Percentiles rank a stretch among this genome's conserved stretches.
Conservation (phyloP, 30 jellyfish, hydroid and myxozoan genomes). For the Phacellophora camtschatica region DNA sequence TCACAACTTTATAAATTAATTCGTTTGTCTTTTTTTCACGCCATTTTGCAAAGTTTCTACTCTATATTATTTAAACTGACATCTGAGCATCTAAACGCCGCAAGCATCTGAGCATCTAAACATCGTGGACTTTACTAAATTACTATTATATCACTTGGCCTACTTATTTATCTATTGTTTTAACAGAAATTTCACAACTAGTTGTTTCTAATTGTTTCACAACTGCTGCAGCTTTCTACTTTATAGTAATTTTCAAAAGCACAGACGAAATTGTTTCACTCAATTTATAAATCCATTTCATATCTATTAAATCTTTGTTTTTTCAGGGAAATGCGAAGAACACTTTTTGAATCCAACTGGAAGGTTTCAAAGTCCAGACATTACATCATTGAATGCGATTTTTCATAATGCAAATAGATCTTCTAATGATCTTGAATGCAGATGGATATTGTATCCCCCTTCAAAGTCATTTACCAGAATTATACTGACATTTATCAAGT, state of each 20-base stretch:
- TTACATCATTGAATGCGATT: neutral
- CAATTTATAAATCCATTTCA: neutral
- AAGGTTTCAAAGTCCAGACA: conserved; percentile 26
- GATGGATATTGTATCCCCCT: conserved; percentile 35
- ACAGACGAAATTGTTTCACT: neutral
- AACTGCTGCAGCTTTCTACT: neutral
- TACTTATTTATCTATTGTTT: no score
- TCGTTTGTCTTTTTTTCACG: no score
- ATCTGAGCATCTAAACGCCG: no score
- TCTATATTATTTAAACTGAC: no score
- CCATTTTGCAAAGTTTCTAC: no score
- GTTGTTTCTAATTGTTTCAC: neutral
- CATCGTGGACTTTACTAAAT: no score
- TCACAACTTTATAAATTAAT: no score
- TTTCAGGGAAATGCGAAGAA: conserved; percentile 25
- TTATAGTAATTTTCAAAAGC: neutral
- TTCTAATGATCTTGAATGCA: conserved; percentile 7
- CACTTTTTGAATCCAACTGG: neutral
- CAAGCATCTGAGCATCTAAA: no score
- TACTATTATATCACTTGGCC: no score
- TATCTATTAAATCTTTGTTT: neutral
- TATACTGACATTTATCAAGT: neutral
- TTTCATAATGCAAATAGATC: neutral
- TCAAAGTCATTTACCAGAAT: neutral
- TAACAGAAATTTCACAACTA: no score